These are phyloP conservation scores for Silurus meridionalis DNA, from an alignment of 2,113 vertebrate species.

Conservation along the genomic window DNA sequence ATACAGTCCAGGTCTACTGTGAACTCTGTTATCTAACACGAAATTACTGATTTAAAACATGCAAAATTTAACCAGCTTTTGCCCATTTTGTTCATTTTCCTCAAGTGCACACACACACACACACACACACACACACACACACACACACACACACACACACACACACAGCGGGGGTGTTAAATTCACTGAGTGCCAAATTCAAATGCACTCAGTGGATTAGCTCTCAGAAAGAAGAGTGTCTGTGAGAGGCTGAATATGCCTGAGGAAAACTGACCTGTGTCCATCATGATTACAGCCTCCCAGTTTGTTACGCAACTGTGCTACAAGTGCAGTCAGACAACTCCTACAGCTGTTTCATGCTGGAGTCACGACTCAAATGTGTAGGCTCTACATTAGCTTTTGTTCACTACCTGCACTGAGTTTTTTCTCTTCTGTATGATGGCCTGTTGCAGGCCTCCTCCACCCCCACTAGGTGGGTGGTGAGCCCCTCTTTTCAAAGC, in stretches of 20 bases:
- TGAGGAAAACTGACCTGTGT: slow-evolving; percentile 69
- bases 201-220: slow-evolving; percentile 56
- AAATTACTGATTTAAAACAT: slow-evolving; percentile 33
- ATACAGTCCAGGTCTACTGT: neutral
- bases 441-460: slow-evolving; percentile 46
- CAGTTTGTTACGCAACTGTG: slow-evolving; percentile 71
- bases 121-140: slow-evolving; percentile 40
- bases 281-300: slow-evolving; percentile 63
- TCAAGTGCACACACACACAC: slow-evolving; percentile 17
- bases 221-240: slow-evolving; percentile 48
- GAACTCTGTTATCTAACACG: slow-evolving; percentile 30
- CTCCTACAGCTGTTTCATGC: slow-evolving; percentile 75
- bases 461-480: slow-evolving; percentile 45
- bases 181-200: slow-evolving; percentile 56
- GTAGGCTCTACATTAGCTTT: slow-evolving; percentile 65
- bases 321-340: slow-evolving; percentile 70
- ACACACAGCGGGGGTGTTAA: slow-evolving; percentile 56
- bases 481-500: slow-evolving; percentile 52
- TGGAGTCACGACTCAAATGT: slow-evolving; percentile 75
- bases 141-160: slow-evolving; percentile 35
- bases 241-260: slow-evolving; percentile 58
- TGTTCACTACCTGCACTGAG: slow-evolving; percentile 38
- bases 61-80: slow-evolving; percentile 44
- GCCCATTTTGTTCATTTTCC: slow-evolving; percentile 48
- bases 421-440: slow-evolving; percentile 45